phyloP scores from a whole-genome alignment of 2,888 invertebrate genomes.

The Beris morrisii region DNA sequence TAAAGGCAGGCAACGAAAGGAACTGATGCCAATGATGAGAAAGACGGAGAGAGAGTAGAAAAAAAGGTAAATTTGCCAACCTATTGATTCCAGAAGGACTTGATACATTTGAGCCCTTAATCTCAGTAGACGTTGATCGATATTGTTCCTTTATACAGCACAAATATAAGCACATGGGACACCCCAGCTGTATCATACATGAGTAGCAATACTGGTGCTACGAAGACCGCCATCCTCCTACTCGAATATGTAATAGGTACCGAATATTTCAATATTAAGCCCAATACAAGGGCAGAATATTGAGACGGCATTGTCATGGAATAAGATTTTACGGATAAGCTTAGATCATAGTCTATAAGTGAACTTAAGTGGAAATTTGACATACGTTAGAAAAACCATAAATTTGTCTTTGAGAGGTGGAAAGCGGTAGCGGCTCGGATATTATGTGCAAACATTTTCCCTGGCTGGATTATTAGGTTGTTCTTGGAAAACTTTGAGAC shows the following conservation, averaged over 20 bases:
- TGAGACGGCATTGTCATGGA: constrained; percentile 2
- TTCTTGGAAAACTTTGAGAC: too few species aligned
- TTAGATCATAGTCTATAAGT: constrained; percentile 14
- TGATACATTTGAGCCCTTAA: constrained; percentile 28
- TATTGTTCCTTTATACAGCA: constrained; percentile 15
- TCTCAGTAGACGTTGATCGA: constrained; percentile 28
- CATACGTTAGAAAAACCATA: not conserved
- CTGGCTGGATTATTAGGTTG: too few species aligned
- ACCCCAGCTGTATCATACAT: too few species aligned
- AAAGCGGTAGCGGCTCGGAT: too few species aligned
- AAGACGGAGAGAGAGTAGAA: not conserved
- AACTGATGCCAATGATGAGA: too few species aligned
- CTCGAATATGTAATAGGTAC: not conserved
- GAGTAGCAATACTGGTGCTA: too few species aligned
- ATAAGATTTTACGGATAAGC: constrained; percentile 5
- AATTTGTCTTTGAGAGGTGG: too few species aligned
- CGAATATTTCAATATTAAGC: not conserved
- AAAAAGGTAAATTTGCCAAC: constrained; percentile 15
- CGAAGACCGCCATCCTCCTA: not conserved
- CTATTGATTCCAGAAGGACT: constrained; percentile 23
- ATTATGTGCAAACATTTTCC: too few species aligned
- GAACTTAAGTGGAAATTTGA: constrained; percentile 15
- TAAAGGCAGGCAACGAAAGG: too few species aligned
- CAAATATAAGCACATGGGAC: not conserved
- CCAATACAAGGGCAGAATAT: not conserved